Base-by-base conservation (phyloP, 2,888 invertebrate species). In the Tryphoninae sp. region DNA sequence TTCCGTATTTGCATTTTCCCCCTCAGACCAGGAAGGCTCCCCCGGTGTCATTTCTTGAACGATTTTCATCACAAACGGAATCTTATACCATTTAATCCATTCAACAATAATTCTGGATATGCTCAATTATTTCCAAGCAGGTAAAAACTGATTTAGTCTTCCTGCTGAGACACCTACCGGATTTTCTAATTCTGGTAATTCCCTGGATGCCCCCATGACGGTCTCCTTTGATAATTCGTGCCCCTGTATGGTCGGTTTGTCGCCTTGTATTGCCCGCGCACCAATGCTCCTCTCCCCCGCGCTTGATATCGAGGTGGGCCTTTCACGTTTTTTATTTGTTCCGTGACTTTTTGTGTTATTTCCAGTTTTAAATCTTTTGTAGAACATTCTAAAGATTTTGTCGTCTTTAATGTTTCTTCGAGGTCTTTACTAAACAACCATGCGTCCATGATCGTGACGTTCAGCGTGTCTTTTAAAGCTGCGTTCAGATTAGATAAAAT, bases 361-460 rank as follows among this genome's bases (percentile, higher is more conserved):
- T 26, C 11, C 13, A 13, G 45, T 45, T 45, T 45, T 13, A 45
- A 45, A 9, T 45, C 45, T 13, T 45, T 45, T 13, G 2, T 26
- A 13, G 16, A 68, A 62, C 11, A 51, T 23, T 81, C 73, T 7
- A 80, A 8, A 0, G 42, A 9, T 51, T 80, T 79, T 1, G 78
- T 72, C 0, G 74, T 26, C 13, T 81, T 81, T 1, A 81, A 3
- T 0, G 53, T 51, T 0, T 73, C 84, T 2, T 64, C 76, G 7
- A 82, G 40, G 19, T 83, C 59, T 11, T 80, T 68, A 0, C 78
- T 80, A 40, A 78, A 81, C 1, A 83, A 40, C 80, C 81, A 81
- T 55, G 82, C 80, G n/a, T 80, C 80, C 8, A 76, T 3, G 8
- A 7, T 67, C 9, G 80, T 40, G 33, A 72, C 58, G n/a, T 80